A percentile compares a stretch with the other conserved stretches of the same genome.
Conservation (phyloP, 2,888 invertebrate species). For the Zhuqinia jingwanae region DNA sequence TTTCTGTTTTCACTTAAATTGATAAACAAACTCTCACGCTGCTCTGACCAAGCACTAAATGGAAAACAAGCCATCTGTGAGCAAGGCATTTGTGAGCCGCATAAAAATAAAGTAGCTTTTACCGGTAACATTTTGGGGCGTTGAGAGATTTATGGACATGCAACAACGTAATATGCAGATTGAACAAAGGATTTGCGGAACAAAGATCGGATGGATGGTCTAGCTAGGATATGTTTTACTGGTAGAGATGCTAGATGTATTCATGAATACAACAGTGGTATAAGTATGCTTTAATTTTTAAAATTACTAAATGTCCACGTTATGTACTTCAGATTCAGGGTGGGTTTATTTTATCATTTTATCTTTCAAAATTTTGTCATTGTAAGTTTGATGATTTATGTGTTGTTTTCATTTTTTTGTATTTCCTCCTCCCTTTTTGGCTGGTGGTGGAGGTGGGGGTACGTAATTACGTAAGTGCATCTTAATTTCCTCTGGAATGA, state of each 20-base stretch:
- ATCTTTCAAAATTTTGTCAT: neutral
- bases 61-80: neutral
- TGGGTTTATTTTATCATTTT: too few species aligned
- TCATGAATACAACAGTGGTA: too few species aligned
- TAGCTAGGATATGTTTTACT: too few species aligned
- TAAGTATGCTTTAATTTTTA: too few species aligned
- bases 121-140: neutral
- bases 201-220: too few species aligned
- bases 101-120: neutral
- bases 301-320: too few species aligned
- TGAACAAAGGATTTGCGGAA: too few species aligned
- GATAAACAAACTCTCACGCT: constrained; percentile 19
- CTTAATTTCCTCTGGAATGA: constrained; percentile 68
- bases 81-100: constrained; percentile 1
- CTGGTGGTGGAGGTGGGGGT: constrained; percentile 56
- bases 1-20: neutral
- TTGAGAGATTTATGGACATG: neutral
- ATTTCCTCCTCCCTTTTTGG: neutral
- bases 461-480: constrained; percentile 68
- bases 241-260: too few species aligned
- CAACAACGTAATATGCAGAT: too few species aligned
- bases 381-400: neutral
- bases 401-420: constrained; percentile 7
- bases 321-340: too few species aligned
- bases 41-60: neutral